Conservation (phyloP, 2,113 vertebrate genomes). For the Saccopteryx leptura region DNA sequence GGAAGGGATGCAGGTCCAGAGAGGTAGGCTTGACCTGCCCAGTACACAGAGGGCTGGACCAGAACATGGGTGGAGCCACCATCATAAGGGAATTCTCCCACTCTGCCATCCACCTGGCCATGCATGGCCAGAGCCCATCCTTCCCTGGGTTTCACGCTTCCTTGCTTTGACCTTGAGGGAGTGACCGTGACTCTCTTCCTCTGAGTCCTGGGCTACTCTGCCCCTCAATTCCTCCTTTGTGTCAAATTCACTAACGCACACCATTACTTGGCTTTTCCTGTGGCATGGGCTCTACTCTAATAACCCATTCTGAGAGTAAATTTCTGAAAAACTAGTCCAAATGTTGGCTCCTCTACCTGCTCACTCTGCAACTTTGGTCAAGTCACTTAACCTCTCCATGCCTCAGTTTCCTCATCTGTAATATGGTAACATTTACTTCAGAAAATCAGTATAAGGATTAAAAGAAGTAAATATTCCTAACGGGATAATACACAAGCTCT, state of each 20-base stretch:
- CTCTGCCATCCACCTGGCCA: not conserved
- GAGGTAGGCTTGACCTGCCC: not conserved
- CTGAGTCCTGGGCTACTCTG: not conserved
- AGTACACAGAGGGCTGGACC: not conserved
- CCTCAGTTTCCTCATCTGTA: not conserved
- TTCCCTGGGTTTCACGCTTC: not conserved
- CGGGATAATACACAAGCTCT: not conserved
- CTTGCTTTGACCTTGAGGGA: not conserved
- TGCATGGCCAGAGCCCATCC: no score
- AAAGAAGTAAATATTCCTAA: constrained; percentile 18
- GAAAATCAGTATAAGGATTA: not conserved
- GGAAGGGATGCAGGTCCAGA: not conserved
- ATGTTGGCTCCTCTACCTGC: not conserved
- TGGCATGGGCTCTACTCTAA: not conserved
- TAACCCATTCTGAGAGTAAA: not conserved
- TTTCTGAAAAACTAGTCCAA: not conserved
- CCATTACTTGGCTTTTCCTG: not conserved
- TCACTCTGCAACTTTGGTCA: not conserved
- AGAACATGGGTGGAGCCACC: not conserved
- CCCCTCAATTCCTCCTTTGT: not conserved
- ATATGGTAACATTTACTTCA: not conserved
- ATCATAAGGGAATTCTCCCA: not conserved
- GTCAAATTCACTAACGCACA: not conserved
- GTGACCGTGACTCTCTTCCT: not conserved
- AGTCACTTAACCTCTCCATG: not conserved